Evolutionary conservation across 2,113 vertebrate genomes (phyloP).

Genomic region (Anarrhichthys ocellatus): DNA sequence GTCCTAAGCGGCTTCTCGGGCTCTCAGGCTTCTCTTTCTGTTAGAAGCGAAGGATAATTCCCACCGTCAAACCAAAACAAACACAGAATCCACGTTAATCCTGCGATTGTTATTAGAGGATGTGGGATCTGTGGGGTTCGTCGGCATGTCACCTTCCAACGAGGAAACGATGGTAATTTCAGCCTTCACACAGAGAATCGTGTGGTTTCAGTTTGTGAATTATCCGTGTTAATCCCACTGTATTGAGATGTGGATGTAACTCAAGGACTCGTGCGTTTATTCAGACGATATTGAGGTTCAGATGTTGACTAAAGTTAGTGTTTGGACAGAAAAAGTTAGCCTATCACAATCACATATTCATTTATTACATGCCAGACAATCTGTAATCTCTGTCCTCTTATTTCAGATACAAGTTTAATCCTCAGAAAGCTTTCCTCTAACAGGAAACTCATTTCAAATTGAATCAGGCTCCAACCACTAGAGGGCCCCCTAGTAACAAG

Average conservation of each 20-base stretch:
- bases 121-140: conserved; percentile 1
- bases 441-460: not conserved
- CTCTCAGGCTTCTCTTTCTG: not conserved
- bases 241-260: not conserved
- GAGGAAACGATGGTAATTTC: conserved; percentile 30
- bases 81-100: conserved; percentile 32
- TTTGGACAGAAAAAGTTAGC: not conserved
- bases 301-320: not conserved
- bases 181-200: not conserved
- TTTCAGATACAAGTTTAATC: conserved; percentile 7
- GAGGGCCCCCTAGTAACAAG: conserved; percentile 55
- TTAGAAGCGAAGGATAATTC: conserved; percentile 2
- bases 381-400: not conserved
- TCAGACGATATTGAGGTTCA: not conserved
- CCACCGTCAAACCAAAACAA: conserved; percentile 24
- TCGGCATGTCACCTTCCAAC: not conserved
- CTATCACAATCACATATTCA: not conserved
- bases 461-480: conserved; percentile 41
- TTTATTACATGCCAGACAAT: not conserved
- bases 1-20: not conserved
- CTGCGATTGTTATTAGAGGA: conserved; percentile 33
- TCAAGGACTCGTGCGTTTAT: not conserved
- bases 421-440: conserved; percentile 3
- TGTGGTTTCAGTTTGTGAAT: conserved; percentile 10
- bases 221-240: conserved; percentile 4